Evolutionary conservation across 2,113 vertebrate genomes (phyloP), one percentile per base, ranked within the genome.

Genomic region (Corvus moneduloides): DNA sequence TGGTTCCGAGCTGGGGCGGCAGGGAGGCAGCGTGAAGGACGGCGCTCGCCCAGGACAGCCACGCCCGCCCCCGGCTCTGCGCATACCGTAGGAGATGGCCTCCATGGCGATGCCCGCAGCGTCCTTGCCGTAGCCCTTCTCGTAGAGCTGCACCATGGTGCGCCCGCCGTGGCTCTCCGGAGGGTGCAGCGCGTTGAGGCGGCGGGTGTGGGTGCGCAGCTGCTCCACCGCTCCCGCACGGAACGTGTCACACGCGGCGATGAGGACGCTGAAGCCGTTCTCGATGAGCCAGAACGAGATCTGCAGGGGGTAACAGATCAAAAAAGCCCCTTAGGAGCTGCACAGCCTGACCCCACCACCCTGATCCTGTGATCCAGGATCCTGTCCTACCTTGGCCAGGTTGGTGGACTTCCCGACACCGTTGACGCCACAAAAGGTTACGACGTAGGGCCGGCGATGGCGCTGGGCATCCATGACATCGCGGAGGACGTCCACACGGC

Each of bases 31-130:
- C 17, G 0, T 44, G 30, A 46, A 17, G 55, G 41, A 8, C 17
- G 5, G 66, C 1, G 0, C 4, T 7, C 7, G 10, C 30, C 23
- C 27, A 0, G 20, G 13, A 2, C 12, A 1, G 26, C 13, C 0
- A 0, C 43, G 1, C 39, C 35, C 4, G 0, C 16, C 18, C 2
- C 18, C 4, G 0, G 21, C 23, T 8, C n/a, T 1, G 9, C 13
- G 2, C 90, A 43, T 98, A 99, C 99, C 99, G 1, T 98, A 99
- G 43, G 98, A 97, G 43, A 99, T 99, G 85, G 99, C 99, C 96
- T 99, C 99, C 99, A 99, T 99, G 84, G 99, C 99, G 3, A 99
- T 99, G 63, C 99, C 99, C 0, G 99, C 99, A 0, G 99, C 99
- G 2, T 99, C 99, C 95, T 99, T 99, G 92, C 99, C 99, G 1